phyloP scores from a whole-genome alignment of 2,797 vertebrate genomes.

The Hipposideros larvatus region DNA sequence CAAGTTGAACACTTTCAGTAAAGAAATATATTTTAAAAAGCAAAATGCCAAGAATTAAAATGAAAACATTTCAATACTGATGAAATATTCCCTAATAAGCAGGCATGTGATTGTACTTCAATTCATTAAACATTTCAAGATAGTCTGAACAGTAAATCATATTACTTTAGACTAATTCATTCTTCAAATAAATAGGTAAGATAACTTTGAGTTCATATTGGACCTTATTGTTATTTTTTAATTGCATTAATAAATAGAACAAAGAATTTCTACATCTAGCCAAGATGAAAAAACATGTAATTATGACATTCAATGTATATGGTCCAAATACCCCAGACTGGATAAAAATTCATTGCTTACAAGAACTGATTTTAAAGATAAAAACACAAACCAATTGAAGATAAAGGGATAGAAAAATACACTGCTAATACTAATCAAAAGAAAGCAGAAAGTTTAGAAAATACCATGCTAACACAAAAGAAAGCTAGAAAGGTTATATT shows the following conservation, averaged over 20 bases:
- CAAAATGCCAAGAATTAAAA: slow-evolving; percentile 9
- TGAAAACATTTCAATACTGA: neutral
- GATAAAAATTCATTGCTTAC: neutral
- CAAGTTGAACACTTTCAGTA: neutral
- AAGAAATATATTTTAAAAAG: neutral
- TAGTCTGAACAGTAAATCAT: neutral
- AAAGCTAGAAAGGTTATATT: neutral
- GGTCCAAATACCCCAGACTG: neutral
- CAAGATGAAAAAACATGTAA: neutral
- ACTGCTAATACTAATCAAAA: neutral
- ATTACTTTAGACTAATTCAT: neutral
- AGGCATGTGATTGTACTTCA: neutral
- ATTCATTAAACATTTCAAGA: neutral
- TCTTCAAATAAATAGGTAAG: neutral
- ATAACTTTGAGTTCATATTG: neutral
- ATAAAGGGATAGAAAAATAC: neutral
- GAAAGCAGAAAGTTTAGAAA: neutral
- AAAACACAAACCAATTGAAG: neutral
- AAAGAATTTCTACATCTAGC: neutral
- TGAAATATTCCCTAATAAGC: neutral
- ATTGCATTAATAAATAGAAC: neutral
- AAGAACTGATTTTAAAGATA: neutral
- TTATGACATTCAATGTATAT: neutral
- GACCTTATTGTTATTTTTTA: neutral
- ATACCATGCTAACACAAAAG: neutral